A percentile compares a stretch with the other conserved stretches of the same genome.
Conservation (phyloP, 2,113 vertebrate species). For the Corythaixoides concolor region DNA sequence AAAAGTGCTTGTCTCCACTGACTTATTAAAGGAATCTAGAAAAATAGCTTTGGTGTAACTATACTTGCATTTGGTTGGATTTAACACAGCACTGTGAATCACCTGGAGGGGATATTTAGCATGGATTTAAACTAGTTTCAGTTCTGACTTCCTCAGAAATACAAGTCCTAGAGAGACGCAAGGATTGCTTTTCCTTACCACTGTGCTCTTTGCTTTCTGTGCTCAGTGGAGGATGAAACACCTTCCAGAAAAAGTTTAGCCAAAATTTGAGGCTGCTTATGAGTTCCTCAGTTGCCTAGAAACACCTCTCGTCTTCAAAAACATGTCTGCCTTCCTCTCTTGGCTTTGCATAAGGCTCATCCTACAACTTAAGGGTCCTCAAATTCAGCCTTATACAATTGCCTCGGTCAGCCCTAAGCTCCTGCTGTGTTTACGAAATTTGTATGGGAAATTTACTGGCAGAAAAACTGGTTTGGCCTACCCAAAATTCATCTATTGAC, state of each 20-base stretch:
- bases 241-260: background rate
- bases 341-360: background rate
- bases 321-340: background rate
- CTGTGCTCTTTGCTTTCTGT: background rate
- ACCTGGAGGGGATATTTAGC: background rate
- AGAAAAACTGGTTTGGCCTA: background rate
- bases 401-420: background rate
- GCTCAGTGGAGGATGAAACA: background rate
- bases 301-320: background rate
- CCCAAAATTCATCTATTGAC: background rate
- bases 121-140: background rate
- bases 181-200: background rate
- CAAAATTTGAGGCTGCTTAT: background rate
- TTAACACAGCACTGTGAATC: background rate
- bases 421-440: background rate
- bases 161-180: background rate
- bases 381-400: background rate
- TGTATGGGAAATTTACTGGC: background rate
- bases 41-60: background rate
- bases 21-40: background rate
- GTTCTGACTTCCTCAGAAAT: background rate
- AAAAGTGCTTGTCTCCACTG: background rate
- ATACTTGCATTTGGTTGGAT: background rate
- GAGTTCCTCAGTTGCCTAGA: background rate
- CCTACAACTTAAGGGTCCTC: background rate